Conservation (phyloP, 2,888 invertebrate genomes). For the Microplitis deprimator region DNA sequence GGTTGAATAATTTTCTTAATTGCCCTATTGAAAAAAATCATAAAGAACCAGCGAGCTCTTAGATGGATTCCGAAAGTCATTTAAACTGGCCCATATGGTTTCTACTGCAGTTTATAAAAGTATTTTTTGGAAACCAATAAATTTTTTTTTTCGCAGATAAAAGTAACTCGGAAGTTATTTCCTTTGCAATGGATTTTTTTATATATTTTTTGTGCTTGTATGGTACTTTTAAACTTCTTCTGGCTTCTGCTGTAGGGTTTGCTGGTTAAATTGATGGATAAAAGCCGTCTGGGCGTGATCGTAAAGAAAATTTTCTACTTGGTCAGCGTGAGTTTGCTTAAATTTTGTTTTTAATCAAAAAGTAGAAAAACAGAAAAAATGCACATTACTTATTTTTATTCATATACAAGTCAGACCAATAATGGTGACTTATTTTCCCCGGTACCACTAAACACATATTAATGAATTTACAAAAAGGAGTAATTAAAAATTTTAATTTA, state of each 20-base stretch:
- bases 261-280: conserved; percentile 16
- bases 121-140: not conserved
- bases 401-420: not conserved
- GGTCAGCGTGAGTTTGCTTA: conserved; percentile 8
- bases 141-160: not conserved
- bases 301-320: conserved; percentile 19
- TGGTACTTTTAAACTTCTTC: not conserved
- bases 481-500: conserved; percentile 3
- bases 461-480: not conserved
- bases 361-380: not conserved
- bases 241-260: not conserved
- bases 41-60: too few species aligned
- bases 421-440: too few species aligned
- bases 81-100: too few species aligned
- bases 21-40: too few species aligned
- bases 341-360: conserved; percentile 19
- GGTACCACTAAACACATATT: not conserved
- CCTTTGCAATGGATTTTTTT: not conserved
- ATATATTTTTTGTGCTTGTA: not conserved
- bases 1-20: too few species aligned
- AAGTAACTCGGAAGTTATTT: not conserved
- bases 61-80: too few species aligned
- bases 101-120: too few species aligned
- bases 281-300: conserved; percentile 18
- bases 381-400: not conserved